phyloP scores from a whole-genome alignment of 2,113 vertebrate species.

The Oreotrochilus melanogaster region DNA sequence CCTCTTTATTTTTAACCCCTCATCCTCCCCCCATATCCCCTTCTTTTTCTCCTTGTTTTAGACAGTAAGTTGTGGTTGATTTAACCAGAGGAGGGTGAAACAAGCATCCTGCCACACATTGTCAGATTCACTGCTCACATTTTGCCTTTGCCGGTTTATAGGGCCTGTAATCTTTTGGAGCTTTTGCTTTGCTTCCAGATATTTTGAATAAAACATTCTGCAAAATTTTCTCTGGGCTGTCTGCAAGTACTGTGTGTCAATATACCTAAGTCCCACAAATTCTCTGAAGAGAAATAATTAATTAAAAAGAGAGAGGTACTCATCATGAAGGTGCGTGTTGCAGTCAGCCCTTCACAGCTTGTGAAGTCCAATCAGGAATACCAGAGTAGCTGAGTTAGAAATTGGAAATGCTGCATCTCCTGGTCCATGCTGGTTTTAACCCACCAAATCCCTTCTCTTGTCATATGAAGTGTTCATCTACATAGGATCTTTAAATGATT shows the following conservation, averaged over 20 bases:
- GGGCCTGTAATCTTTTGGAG: background rate
- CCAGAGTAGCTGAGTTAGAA: background rate
- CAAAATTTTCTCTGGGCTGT: background rate
- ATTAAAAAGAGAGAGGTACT: background rate
- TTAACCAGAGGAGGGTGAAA: background rate
- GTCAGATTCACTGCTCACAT: background rate
- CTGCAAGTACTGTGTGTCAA: background rate
- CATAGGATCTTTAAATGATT: constrained; percentile 18
- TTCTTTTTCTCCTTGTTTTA: background rate
- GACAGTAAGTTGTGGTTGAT: background rate
- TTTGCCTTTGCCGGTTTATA: background rate
- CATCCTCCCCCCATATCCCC: too few species aligned
- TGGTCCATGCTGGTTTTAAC: constrained; percentile 7
- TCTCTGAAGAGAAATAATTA: background rate
- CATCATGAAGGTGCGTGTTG: background rate
- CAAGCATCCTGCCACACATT: background rate
- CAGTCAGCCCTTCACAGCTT: background rate
- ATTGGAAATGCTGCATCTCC: background rate
- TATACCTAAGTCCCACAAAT: background rate
- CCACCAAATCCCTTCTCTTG: background rate
- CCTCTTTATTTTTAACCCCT: background rate
- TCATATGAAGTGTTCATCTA: constrained; percentile 12
- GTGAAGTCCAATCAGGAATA: background rate
- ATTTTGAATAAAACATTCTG: background rate
- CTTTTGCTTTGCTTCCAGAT: background rate